Percentiles rank a stretch among this genome's conserved stretches.
These are phyloP conservation scores for Synodontis membranacea DNA, from an alignment of 2,113 vertebrate genomes.

Conservation along the genomic window DNA sequence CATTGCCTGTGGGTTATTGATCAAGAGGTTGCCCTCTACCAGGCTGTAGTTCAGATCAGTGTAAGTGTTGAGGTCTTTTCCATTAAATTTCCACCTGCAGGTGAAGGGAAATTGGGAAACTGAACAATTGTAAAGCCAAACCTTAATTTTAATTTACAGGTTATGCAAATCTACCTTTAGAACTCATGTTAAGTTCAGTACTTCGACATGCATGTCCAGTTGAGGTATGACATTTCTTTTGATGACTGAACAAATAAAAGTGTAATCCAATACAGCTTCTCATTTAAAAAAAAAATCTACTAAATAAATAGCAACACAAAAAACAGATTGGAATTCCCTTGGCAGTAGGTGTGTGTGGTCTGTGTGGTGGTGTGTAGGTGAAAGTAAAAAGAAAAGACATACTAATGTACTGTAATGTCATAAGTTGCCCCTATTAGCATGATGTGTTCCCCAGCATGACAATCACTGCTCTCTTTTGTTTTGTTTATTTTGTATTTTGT, in stretches of 20 bases:
- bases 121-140: neutral
- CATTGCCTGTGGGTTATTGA: constrained; percentile 79
- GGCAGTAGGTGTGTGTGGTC: neutral
- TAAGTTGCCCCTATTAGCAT: neutral
- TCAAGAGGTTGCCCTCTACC: constrained; percentile 82
- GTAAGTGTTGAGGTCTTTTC: constrained; percentile 78
- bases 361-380: neutral
- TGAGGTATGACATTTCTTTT: neutral
- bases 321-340: too few species aligned
- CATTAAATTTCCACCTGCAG: constrained; percentile 86
- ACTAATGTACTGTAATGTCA: neutral
- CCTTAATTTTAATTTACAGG: neutral
- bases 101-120: constrained; percentile 18
- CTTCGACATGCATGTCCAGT: neutral
- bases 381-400: neutral
- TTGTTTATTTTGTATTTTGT: neutral
- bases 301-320: too few species aligned
- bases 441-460: neutral
- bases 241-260: too few species aligned
- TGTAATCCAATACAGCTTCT: too few species aligned
- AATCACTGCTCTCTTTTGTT: neutral
- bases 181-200: neutral
- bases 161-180: neutral
- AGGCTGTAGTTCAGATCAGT: constrained; percentile 81
- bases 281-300: too few species aligned